Conservation (phyloP, 2,888 invertebrate genomes). For the Andrena hattorfiana region DNA sequence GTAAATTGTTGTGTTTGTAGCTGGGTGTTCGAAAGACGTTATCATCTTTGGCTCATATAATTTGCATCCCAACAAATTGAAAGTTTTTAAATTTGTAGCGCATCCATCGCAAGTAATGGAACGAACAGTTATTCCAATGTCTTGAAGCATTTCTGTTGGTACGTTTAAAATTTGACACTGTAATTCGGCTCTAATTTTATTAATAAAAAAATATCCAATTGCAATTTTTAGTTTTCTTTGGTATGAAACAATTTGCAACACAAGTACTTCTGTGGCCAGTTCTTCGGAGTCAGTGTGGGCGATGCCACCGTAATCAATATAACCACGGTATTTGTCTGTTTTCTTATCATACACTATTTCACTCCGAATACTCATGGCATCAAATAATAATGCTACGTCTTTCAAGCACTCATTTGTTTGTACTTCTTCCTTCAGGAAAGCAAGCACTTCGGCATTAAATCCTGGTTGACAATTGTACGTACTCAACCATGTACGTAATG, state of each 20-base stretch:
- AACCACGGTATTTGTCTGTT: background rate
- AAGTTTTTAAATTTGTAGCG: background rate
- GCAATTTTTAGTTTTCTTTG: background rate
- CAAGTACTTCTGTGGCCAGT: background rate
- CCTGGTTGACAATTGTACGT: background rate
- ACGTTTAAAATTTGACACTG: background rate
- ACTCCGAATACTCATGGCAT: background rate
- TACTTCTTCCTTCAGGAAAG: background rate
- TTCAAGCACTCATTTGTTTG: background rate
- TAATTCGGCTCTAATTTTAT: background rate
- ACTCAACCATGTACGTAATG: background rate
- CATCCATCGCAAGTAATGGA: background rate
- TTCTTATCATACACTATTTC: background rate
- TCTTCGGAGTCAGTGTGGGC: background rate
- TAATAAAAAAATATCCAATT: background rate
- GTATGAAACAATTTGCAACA: background rate
- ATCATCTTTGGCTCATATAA: background rate
- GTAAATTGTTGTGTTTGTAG: background rate
- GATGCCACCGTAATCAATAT: conserved; percentile 6
- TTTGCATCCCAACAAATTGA: background rate
- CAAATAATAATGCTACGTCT: background rate
- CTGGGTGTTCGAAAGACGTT: background rate
- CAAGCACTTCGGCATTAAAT: background rate
- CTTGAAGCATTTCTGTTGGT: background rate
- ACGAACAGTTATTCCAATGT: background rate